Percentiles rank a stretch among this genome's conserved stretches.
Conservation (phyloP, 2,113 vertebrate genomes). For the Hiodon tergisus region DNA sequence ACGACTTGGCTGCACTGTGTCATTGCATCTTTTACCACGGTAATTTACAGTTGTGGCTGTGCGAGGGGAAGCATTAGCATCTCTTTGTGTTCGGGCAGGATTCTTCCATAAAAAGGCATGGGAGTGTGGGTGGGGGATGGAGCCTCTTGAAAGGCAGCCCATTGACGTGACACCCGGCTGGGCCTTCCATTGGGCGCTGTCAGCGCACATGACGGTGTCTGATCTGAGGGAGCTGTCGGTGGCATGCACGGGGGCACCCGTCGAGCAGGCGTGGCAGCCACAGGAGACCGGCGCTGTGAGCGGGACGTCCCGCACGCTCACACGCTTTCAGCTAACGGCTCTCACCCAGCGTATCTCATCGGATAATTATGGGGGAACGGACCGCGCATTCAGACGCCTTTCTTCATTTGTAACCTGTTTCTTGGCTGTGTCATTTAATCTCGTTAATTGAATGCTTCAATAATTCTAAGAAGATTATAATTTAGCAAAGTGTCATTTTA, state of each 20-base stretch:
- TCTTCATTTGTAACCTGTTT: constrained; percentile 48
- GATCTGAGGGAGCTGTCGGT: constrained; percentile 27
- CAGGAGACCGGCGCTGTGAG: too few species aligned
- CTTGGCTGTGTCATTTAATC: constrained; percentile 56
- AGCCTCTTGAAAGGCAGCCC: not conserved
- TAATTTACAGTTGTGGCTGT: not conserved
- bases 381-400: constrained; percentile 21
- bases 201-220: constrained; percentile 31
- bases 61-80: not conserved
- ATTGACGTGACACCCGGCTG: constrained; percentile 6
- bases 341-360: constrained; percentile 17
- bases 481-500: constrained; percentile 51
- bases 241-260: not conserved
- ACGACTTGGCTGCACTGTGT: not conserved
- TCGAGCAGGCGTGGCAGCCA: not conserved
- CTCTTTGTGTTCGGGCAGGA: not conserved
- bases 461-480: constrained; percentile 67
- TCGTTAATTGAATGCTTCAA: constrained; percentile 66
- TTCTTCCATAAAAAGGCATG: not conserved
- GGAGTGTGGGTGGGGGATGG: not conserved
- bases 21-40: not conserved
- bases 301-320: not conserved
- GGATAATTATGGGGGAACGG: constrained; percentile 22
- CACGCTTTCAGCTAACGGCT: constrained; percentile 20
- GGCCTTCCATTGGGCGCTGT: constrained; percentile 39